phyloP scores from a whole-genome alignment of 2,888 invertebrate species.

The Amitus sp. region DNA sequence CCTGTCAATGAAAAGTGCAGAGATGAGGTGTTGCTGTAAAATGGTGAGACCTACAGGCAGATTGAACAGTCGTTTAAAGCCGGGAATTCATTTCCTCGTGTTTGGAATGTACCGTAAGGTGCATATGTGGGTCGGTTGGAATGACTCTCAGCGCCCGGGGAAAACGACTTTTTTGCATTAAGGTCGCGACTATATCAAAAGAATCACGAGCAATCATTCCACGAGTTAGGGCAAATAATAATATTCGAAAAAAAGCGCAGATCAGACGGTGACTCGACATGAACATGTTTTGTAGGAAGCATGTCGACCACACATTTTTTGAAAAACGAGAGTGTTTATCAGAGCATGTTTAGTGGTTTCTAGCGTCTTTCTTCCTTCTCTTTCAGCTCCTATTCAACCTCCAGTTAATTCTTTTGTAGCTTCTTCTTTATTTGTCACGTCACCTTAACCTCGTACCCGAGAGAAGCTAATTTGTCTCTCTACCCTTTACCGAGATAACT shows the following conservation, averaged over 20 bases:
- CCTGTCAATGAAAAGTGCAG: too few species aligned
- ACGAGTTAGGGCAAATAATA: slow-evolving; percentile 5
- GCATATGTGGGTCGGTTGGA: slow-evolving; percentile 15
- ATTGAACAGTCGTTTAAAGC: too few species aligned
- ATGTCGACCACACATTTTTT: slow-evolving; percentile 32
- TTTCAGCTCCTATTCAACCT: slow-evolving; percentile 7
- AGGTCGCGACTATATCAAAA: slow-evolving; percentile 26
- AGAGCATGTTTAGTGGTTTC: slow-evolving; percentile 56
- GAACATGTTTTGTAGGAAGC: neutral
- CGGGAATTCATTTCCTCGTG: slow-evolving; percentile 29
- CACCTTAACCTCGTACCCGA: slow-evolving; percentile 18
- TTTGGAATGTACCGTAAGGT: slow-evolving; percentile 17
- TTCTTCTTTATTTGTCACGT: slow-evolving; percentile 38
- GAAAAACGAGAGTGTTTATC: slow-evolving; percentile 59
- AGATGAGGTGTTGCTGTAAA: too few species aligned
- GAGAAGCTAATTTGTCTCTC: slow-evolving; percentile 36
- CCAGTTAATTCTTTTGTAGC: slow-evolving; percentile 32
- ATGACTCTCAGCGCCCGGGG: slow-evolving; percentile 10
- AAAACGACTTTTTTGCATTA: slow-evolving; percentile 30
- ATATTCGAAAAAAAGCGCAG: slow-evolving; percentile 6
- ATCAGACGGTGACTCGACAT: slow-evolving; percentile 13
- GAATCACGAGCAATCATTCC: slow-evolving; percentile 33
- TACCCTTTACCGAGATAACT: slow-evolving; percentile 31
- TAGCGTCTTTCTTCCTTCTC: slow-evolving; percentile 9
- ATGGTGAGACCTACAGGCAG: too few species aligned